Percentiles rank a stretch among this genome's conserved stretches.
phyloP scores from a whole-genome alignment of 2,797 vertebrate genomes.

The Chromis chromis region DNA sequence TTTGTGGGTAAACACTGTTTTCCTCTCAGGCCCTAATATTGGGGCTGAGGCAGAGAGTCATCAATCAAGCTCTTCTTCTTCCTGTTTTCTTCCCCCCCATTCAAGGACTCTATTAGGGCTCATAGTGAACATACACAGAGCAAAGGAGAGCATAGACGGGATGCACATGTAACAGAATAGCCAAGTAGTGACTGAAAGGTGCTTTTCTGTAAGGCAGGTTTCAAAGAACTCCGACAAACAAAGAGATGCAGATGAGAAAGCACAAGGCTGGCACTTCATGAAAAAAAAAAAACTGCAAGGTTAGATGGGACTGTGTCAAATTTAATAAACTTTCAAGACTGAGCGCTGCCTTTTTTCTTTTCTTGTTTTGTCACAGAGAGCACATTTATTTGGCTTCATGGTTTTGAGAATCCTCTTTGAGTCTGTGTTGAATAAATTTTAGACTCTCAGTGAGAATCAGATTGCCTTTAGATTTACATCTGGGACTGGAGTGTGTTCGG shows the following conservation, averaged over 20 bases:
- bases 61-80: slow-evolving; percentile 48
- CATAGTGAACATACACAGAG: slow-evolving; percentile 43
- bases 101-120: slow-evolving; percentile 56
- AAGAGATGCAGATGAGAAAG: slow-evolving; percentile 39
- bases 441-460: slow-evolving; percentile 37
- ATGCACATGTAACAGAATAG: slow-evolving; percentile 38
- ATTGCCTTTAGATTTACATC: slow-evolving; percentile 41
- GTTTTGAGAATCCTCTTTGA: slow-evolving; percentile 35
- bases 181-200: slow-evolving; percentile 27
- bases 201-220: slow-evolving; percentile 23
- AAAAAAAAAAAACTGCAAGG: slow-evolving; percentile 22
- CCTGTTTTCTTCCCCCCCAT: slow-evolving; percentile 33
- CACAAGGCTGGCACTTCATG: neutral
- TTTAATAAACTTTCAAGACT: slow-evolving; percentile 28
- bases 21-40: slow-evolving; percentile 37
- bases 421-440: slow-evolving; percentile 34
- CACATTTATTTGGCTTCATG: slow-evolving; percentile 14
- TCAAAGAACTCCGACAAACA: slow-evolving; percentile 49
- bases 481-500: slow-evolving; percentile 32
- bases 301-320: slow-evolving; percentile 34
- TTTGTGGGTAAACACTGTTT: slow-evolving; percentile 50
- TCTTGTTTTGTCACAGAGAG: slow-evolving; percentile 14
- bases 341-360: neutral
- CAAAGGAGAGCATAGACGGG: slow-evolving; percentile 24
- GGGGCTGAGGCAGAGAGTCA: slow-evolving; percentile 44